Conservation (phyloP, 2,888 invertebrate genomes). For the Octonoba sinensis region DNA sequence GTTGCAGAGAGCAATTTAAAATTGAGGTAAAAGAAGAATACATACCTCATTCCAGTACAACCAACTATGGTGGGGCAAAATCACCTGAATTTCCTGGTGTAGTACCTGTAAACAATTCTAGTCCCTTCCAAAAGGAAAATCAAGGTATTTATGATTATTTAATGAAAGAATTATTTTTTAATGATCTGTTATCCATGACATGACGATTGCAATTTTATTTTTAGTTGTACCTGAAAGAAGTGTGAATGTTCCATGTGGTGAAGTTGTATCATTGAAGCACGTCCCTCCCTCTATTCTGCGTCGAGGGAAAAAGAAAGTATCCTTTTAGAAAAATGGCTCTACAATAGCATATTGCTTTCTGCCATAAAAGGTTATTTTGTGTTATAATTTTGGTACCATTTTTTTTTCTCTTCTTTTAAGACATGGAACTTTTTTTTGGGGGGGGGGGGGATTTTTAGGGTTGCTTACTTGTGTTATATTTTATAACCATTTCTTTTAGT, state of each 20-base stretch:
- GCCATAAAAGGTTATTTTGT: no score
- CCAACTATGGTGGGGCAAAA: conserved; percentile 6
- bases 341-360: no score
- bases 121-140: conserved; percentile 56
- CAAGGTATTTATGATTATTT: conserved; percentile 16
- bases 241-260: not conserved
- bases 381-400: no score
- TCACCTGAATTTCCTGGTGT: conserved; percentile 20
- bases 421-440: no score
- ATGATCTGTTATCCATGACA: no score
- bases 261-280: conserved; percentile 7
- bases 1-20: not conserved
- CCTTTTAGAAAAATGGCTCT: conserved; percentile 21
- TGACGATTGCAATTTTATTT: not conserved
- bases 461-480: no score
- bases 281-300: conserved; percentile 38
- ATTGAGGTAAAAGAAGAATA: conserved; percentile 6
- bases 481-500: no score
- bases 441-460: no score
- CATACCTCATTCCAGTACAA: conserved; percentile 11
- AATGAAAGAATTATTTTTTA: not conserved
- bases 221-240: conserved; percentile 18
- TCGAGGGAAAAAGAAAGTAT: conserved; percentile 46
- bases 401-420: no score
- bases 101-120: conserved; percentile 18